Evolutionary conservation across 1,140 invertebrate species (phyloP), one percentile per base, ranked within the genome.

Genomic region (Bacillus rossius): DNA sequence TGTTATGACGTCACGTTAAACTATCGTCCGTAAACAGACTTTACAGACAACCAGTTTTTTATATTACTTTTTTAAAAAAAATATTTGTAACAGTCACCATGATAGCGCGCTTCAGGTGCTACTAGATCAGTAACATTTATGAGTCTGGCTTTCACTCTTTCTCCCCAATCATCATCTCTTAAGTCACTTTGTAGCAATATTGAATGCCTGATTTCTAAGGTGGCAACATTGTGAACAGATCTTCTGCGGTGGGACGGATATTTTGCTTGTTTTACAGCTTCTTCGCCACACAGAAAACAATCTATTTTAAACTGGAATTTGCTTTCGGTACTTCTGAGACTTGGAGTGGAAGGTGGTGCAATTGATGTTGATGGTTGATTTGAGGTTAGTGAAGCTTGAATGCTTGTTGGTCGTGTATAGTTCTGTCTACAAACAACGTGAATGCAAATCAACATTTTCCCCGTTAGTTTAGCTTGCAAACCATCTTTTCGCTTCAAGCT

Each of bases 261-360:
- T 34, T 34, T 34, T 34, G 29, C 10, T 34, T 20, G 23, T 17
- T 16, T 29, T 37, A 53, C 14, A 16, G 51, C 29, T 14, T 53
- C 51, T 40, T 53, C 17, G 10, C 51, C 51, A 22, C 51, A 53
- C 7, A 53, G 40, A 53, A 53, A n/a, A 37, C 23, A 53, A 53
- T 22, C 34, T 38, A 5, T 34, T 53, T 53, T 53, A 40, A 53
- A 53, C 3, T 34, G 14, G 40, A 53, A 37, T 16, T 20, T 53
- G n/a, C 51, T 16, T 53, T 53, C 51, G 7, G 51, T 25, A 38
- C 51, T 53, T 53, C 22, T 14, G 14, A 37, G 51, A 53, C 29
- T 53, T 40, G 51, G 4, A 14, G 14, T 3, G 19, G 22, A 17
- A 38, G 51, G n/a, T 10, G 23, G 8, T 34, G 29, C 10, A 34